Evolutionary conservation across 2,113 vertebrate genomes (phyloP).

Genomic region (Baryphthengus martii): DNA sequence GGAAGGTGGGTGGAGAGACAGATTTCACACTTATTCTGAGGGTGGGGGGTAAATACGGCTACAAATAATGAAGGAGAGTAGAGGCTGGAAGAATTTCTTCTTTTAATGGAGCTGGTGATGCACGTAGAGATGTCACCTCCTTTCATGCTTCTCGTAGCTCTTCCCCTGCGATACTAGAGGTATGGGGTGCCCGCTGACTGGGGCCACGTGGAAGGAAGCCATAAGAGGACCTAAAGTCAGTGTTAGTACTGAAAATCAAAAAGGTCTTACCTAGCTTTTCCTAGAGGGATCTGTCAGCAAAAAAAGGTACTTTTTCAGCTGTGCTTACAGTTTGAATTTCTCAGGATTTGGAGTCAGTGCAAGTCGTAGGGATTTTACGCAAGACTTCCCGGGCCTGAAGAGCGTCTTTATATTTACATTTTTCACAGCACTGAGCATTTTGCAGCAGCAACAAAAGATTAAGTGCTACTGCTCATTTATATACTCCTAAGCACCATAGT

Average conservation of each 20-base stretch:
- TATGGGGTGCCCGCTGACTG: neutral
- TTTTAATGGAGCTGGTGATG: neutral
- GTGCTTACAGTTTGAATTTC: neutral
- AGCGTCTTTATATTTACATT: neutral
- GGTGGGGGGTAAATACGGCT: neutral
- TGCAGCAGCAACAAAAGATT: neutral
- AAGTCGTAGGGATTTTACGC: neutral
- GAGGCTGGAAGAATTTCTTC: neutral
- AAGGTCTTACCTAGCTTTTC: neutral
- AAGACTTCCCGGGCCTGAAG: neutral
- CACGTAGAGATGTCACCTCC: neutral
- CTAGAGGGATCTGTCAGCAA: neutral
- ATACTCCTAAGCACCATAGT: neutral
- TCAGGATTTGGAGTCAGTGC: neutral
- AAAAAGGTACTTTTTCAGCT: neutral
- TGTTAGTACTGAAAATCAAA: neutral
- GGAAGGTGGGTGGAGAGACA: neutral
- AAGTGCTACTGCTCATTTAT: neutral
- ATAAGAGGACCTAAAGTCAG: neutral
- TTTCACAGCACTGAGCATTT: constrained; percentile 6
- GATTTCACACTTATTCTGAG: neutral
- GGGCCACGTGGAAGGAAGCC: neutral
- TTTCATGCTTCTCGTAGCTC: neutral
- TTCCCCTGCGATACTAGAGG: neutral
- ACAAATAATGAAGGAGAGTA: neutral